Base-by-base conservation (phyloP, 2,888 invertebrate genomes). In the Hypomecis punctinalis region DNA sequence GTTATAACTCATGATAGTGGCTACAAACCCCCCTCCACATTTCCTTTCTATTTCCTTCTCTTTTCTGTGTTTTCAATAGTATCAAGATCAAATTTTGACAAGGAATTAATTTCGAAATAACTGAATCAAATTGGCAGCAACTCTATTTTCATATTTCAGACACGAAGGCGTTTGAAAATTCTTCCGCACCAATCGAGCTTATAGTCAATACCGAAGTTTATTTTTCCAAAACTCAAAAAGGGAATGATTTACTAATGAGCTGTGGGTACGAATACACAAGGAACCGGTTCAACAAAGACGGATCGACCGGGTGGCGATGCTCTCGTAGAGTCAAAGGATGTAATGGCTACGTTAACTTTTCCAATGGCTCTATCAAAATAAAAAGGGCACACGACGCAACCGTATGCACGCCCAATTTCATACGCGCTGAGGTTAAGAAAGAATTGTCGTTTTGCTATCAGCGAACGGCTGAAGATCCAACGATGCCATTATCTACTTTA, bases 151-250 rank as follows among this genome's bases (percentile, higher is more conserved):
- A 23, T 23, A 3, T 23, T 23, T 23, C 23, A 23, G 23, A 23
- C 23, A 23, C 23, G 23, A 23, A 23, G 23, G 23, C 23, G 23
- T 23, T 23, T 23, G 23, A 23, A 23, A 23, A 23, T 23, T 23
- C 23, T 23, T 3, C 23, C 3, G 23, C 3, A 23, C 23, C 23
- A 3, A 1, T 23, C 23, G 23, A 23, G 23, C 23, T 23, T 23
- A 2, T 23, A 23, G 23, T 23, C 23, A 4, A 10, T 11, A 35
- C 5, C 11, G 10, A 45, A 3, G 4, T 36, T 23, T 45, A 59
- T 43, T 5, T 59, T n/a, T 42, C 43, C 6, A 51, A 59, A 37
- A 40, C 58, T 43, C 40, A 37, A 49, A 59, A 40, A 51, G 58
- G 58, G 43, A 10, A 36, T n/a, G 58, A 51, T 35, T 10, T 39